Base-by-base conservation (phyloP, 2,888 invertebrate genomes). In the Bombylius major region DNA sequence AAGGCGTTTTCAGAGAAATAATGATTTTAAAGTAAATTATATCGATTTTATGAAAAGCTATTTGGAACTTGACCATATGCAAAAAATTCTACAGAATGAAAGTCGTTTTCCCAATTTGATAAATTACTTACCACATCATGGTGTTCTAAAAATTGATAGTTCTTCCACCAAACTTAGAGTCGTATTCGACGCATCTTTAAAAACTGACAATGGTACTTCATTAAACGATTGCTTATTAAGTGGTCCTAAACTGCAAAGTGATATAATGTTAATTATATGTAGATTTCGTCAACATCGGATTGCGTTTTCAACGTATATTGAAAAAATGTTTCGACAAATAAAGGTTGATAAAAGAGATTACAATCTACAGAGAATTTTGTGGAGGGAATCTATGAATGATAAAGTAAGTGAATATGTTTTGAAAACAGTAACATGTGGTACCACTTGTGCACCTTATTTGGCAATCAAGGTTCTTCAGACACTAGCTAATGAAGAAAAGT, bases 61-160 rank as follows among this genome's bases (percentile, higher is more conserved):
- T 13, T 14, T 51, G 7, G 31, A 42, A 36, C 36, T 12, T 51
- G 32, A 44, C 6, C 51, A 51, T 39, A 51, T 51, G 31, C 5
- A 32, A 12, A 13, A 12, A 45, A 13, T 51, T 34, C 36, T 8
- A 9, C 36, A 36, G 4, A 34, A 50, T 34, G 12, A 34, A 7
- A 13, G 6, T 32, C 13, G 12, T 5, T 8, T 8, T 1, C 3
- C 32, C 11, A 33, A 8, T 32, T 13, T 32, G 4, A 33, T 31
- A 31, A 44, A 45, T 32, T 57, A 54, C 34, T 13, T 57, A 8
- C 55, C 55, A 4, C 53, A 54, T 48, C 57, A 57, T 49, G 55
- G 42, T 4, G 55, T 57, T 4, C 1, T 57, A 1, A 57, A 57
- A 48, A 12, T 12, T 4, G 6, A 39, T 9, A 54, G 57, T 36